These are phyloP conservation scores for Choloepus didactylus DNA, from an alignment of 2,797 vertebrate species.

Conservation along the genomic window DNA sequence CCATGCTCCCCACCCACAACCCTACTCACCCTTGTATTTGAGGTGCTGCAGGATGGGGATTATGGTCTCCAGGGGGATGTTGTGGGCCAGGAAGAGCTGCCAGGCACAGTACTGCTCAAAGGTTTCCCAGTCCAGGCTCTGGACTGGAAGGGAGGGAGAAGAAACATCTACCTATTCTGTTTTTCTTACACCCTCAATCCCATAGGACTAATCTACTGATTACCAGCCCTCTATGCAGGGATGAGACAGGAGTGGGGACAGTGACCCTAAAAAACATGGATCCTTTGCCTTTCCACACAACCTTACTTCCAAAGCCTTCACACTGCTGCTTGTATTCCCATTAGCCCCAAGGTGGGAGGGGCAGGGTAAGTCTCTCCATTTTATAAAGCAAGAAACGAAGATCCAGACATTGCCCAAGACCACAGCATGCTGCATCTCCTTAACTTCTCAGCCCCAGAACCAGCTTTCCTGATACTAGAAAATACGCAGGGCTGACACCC, in stretches of 20 bases:
- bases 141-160: conserved; percentile 88
- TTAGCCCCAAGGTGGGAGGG: neutral
- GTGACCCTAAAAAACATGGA: neutral
- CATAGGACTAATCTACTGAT: neutral
- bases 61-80: conserved; percentile 95
- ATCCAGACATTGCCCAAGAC: neutral
- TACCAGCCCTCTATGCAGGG: neutral
- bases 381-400: neutral
- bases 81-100: conserved; percentile 98
- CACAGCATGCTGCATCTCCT: rapidly evolving
- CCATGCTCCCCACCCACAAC: rapidly evolving
- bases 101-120: conserved; percentile 99
- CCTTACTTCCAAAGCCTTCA: neutral
- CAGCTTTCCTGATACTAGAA: neutral
- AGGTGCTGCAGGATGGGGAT: conserved; percentile 98
- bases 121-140: conserved; percentile 98
- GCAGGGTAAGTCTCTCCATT: neutral
- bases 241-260: neutral
- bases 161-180: neutral
- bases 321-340: neutral
- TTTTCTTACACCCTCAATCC: neutral
- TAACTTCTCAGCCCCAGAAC: neutral
- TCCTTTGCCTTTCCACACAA: neutral
- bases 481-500: rapidly evolving
- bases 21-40: conserved; percentile 95